Conservation (phyloP, 2,113 vertebrate genomes). For the Cardinalis cardinalis region DNA sequence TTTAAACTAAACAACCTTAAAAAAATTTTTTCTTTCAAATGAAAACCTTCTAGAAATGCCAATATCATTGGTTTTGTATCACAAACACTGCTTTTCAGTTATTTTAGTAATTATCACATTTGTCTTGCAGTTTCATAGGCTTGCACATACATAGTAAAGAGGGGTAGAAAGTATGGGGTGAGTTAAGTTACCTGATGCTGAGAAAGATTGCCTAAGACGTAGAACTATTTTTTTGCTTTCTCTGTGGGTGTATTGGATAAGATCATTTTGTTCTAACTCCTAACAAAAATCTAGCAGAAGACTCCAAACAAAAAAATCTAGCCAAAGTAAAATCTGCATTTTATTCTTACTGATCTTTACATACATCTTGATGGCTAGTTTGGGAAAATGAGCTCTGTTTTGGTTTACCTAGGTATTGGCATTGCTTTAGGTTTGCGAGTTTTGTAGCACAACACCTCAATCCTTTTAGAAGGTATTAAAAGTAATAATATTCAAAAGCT, state of each 20-base stretch:
- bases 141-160: background rate
- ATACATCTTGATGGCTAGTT: background rate
- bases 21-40: background rate
- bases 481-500: background rate
- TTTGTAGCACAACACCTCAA: background rate
- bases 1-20: background rate
- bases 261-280: background rate
- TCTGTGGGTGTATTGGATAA: background rate
- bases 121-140: background rate
- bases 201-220: background rate
- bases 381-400: background rate
- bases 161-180: background rate
- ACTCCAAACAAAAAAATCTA: background rate
- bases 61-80: background rate
- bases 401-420: background rate
- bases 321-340: background rate
- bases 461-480: background rate
- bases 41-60: background rate
- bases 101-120: background rate
- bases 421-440: background rate
- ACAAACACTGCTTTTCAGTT: background rate
- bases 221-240: background rate
- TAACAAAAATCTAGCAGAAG: background rate
- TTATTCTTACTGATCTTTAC: background rate
- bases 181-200: background rate